Percentiles rank a stretch among this genome's conserved stretches.
These are phyloP conservation scores for Thunnus thynnus DNA, from an alignment of 2,113 vertebrate genomes.

Conservation along the genomic window DNA sequence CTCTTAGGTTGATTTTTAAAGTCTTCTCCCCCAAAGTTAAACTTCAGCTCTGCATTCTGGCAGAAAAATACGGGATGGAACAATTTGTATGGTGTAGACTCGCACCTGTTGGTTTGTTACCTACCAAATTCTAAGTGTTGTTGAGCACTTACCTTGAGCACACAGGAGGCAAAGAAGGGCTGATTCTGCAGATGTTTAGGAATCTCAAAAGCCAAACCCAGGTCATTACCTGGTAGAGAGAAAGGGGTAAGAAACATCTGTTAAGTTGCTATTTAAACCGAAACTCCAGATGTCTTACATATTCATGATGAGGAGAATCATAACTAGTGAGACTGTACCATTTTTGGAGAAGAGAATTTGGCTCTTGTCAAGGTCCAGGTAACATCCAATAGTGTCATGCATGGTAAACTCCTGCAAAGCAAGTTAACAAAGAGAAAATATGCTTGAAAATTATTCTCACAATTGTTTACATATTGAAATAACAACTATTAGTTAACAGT, in stretches of 20 bases:
- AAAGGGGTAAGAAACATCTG: neutral
- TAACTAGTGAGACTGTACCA: constrained; percentile 76
- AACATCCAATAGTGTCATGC: constrained; percentile 97
- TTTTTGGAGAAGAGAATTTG: constrained; percentile 96
- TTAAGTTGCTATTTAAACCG: neutral
- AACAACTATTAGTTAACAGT: neutral
- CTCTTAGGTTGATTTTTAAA: constrained; percentile 94
- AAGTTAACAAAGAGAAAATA: neutral
- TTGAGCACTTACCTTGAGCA: constrained; percentile 90
- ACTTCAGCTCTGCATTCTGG: constrained; percentile 97
- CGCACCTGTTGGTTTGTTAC: neutral
- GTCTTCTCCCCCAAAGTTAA: constrained; percentile 96
- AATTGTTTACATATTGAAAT: neutral
- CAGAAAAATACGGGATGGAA: neutral
- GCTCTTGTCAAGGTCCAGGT: constrained; percentile 90
- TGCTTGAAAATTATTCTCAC: neutral
- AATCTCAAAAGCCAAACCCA: constrained; percentile 95
- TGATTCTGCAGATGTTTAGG: constrained; percentile 90
- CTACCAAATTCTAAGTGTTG: neutral
- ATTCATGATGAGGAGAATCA: neutral
- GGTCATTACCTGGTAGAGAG: constrained; percentile 89
- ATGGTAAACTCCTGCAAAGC: constrained; percentile 94
- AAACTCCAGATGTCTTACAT: neutral
- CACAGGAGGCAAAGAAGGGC: constrained; percentile 94
- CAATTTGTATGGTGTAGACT: neutral